phyloP scores from a whole-genome alignment of 2,113 vertebrate species.

The Sapajus apella region DNA sequence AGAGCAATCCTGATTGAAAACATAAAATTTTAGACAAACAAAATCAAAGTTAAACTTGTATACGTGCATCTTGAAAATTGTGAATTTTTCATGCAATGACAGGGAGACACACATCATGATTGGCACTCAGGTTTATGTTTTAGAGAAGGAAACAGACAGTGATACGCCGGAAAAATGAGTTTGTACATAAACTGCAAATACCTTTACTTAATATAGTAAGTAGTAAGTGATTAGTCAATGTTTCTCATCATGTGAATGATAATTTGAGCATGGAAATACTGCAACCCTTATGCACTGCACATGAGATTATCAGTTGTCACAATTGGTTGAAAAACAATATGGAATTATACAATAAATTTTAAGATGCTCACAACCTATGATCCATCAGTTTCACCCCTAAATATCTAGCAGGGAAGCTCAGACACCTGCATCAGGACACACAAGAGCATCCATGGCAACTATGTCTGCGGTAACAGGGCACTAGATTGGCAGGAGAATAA shows the following conservation, averaged over 20 bases:
- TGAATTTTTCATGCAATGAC: not conserved
- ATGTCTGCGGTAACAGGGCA: accelerated
- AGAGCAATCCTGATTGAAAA: not conserved
- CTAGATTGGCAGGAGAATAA: not conserved
- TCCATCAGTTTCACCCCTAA: not conserved
- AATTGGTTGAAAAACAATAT: not conserved
- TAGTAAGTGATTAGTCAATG: not conserved
- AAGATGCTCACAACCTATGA: not conserved
- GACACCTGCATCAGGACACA: accelerated
- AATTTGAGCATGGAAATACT: not conserved
- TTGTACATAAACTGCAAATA: not conserved
- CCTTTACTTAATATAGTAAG: not conserved
- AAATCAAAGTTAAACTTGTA: not conserved
- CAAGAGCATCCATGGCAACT: not conserved
- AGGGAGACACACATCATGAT: not conserved
- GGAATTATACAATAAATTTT: not conserved
- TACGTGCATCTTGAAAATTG: not conserved
- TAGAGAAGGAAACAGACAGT: not conserved
- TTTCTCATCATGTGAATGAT: not conserved
- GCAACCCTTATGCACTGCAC: not conserved
- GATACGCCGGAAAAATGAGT: not conserved
- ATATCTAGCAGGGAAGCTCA: not conserved
- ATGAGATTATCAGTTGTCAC: not conserved
- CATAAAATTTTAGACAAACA: not conserved
- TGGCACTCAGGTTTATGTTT: not conserved